These are phyloP conservation scores for Acanthacorydalis orientalis DNA, from an alignment of 2,888 invertebrate species.

Conservation along the genomic window DNA sequence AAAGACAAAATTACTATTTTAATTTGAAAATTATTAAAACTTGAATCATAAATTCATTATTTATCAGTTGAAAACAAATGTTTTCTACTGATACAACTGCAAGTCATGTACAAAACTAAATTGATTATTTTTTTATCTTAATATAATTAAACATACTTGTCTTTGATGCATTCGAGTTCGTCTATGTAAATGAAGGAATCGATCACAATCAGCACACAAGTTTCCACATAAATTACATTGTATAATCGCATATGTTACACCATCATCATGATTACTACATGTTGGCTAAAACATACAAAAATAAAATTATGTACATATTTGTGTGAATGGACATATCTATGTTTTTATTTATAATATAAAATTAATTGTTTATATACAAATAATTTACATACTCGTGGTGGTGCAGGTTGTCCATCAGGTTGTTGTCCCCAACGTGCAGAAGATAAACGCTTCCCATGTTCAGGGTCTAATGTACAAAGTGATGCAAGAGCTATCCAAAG, in stretches of 20 bases:
- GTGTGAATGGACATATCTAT: neutral
- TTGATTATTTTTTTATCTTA: neutral
- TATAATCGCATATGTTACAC: conserved; percentile 78
- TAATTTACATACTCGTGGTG: conserved; percentile 16
- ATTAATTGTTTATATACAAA: neutral
- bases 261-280: conserved; percentile 95
- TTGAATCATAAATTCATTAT: too few relatives aligned
- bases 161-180: conserved; percentile 71
- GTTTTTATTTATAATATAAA: too few relatives aligned
- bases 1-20: neutral
- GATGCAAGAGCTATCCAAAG: conserved; percentile 89
- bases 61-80: too few relatives aligned
- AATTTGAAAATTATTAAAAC: neutral
- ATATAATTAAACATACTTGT: conserved; percentile 33
- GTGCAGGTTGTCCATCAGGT: conserved; percentile 16
- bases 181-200: conserved; percentile 83
- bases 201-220: conserved; percentile 90
- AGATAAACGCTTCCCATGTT: conserved; percentile 69
- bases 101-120: too few relatives aligned
- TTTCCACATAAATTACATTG: conserved; percentile 85
- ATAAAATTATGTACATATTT: neutral
- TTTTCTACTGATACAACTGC: too few relatives aligned
- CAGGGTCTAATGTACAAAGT: conserved; percentile 79
- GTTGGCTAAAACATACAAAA: conserved; percentile 39
- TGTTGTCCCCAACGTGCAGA: conserved; percentile 29